Evolutionary conservation across 1,140 invertebrate genomes (phyloP).

Genomic region (Pseudomyrmex dendroicus): DNA sequence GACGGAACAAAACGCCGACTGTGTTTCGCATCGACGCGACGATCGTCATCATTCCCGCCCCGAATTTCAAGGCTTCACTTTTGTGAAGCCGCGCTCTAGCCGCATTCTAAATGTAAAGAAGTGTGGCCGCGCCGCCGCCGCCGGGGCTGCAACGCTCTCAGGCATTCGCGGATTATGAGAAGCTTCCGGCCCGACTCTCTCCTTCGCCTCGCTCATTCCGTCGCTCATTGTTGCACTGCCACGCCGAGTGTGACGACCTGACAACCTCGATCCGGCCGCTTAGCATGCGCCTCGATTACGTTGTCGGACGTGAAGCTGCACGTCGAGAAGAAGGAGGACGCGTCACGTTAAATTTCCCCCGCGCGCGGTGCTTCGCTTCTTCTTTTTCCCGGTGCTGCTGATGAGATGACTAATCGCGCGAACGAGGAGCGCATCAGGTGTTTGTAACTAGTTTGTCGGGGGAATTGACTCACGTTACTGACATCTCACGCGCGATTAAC

Average conservation of each 20-base stretch:
- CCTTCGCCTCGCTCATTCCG: slow-evolving; percentile 73
- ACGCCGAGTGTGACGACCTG: slow-evolving; percentile 81
- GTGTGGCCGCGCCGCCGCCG: neutral
- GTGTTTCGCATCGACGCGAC: slow-evolving; percentile 40
- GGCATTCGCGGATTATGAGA: slow-evolving; percentile 80
- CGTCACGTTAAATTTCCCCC: slow-evolving; percentile 15
- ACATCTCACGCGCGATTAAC: slow-evolving; percentile 2
- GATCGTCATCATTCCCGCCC: slow-evolving; percentile 27
- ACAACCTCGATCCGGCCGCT: slow-evolving; percentile 79
- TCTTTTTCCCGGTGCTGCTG: slow-evolving; percentile 9
- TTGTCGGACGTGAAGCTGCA: slow-evolving; percentile 64
- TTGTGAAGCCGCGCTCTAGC: neutral
- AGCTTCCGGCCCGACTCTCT: slow-evolving; percentile 76
- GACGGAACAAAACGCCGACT: slow-evolving; percentile 14
- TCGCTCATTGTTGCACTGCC: slow-evolving; percentile 80
- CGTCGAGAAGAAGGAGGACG: slow-evolving; percentile 52
- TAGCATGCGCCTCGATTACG: slow-evolving; percentile 60
- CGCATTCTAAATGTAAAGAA: slow-evolving; percentile 27
- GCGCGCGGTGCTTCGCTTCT: neutral
- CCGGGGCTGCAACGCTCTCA: slow-evolving; percentile 60
- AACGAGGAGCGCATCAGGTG: slow-evolving; percentile 3
- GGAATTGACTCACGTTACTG: slow-evolving; percentile 32
- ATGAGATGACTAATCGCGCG: slow-evolving; percentile 44
- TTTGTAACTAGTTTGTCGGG: neutral
- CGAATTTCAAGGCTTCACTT: slow-evolving; percentile 53